Base-by-base conservation (phyloP, 2,888 invertebrate genomes). In the Punctoribates punctum region DNA sequence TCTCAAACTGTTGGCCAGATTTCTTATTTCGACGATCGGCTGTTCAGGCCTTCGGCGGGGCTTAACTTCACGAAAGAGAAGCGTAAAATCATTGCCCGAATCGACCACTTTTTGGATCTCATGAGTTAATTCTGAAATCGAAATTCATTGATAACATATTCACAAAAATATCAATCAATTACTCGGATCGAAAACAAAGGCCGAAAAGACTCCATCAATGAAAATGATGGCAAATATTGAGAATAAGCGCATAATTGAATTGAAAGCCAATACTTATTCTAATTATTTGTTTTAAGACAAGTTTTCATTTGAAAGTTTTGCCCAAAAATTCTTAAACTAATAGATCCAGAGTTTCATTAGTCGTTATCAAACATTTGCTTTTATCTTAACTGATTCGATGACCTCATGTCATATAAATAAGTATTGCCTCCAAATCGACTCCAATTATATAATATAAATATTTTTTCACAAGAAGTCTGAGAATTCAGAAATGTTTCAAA, bases 381-480 rank as follows among this genome's bases (percentile, higher is more conserved):
- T 65, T 65, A 65, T 65, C 62, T 34, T 2, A 34, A 34, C 17
- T 27, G 6, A 65, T 42, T 38, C 46, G 42, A 42, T 70, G 70
- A 70, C 70, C 70, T 70, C 38, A 70, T 70, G 70, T 46, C 70
- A 70, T 42, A 67, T 67, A 70, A 42, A 70, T 70, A 70, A 57
- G 25, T 25, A 23, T 57, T 25, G 34, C 34, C 34, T 34, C 34
- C 34, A 34, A 34, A n/a, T n/a, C 3, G 13, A 4, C n/a, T 57
- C 5, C 15, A 9, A 65, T 65, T 65, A 34, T 29, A 38, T 65
- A 34, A 65, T 65, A 29, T 29, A 65, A 65, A 65, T 17, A 65
- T 65, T 57, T 11, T 65, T 65, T 34, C 65, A 65, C 29, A 13
- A 27, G 17, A 65, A 34, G 34, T 34, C 34, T 34, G 6, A 34